Evolutionary conservation across 2,113 vertebrate species (phyloP).

Genomic region (Seriola dumerili): DNA sequence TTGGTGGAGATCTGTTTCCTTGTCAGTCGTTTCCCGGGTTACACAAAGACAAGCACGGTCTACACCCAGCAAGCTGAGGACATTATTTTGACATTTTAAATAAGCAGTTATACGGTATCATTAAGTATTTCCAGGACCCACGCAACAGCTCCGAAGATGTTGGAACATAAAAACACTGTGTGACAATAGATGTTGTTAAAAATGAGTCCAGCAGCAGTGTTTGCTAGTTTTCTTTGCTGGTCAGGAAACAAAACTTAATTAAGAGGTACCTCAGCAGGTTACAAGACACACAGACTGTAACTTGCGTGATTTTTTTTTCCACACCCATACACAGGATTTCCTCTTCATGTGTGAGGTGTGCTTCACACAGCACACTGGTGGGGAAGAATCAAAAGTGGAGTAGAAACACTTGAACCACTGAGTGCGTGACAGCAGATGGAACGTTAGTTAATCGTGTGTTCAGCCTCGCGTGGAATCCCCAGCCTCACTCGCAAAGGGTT

Average conservation of each 20-base stretch:
- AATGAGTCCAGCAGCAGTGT: neutral
- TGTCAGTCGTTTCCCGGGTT: conserved; percentile 42
- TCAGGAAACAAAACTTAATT: conserved; percentile 54
- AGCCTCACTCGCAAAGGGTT: conserved; percentile 71
- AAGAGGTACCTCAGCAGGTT: conserved; percentile 50
- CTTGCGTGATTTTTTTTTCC: conserved; percentile 45
- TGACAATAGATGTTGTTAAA: neutral
- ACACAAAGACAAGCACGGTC: conserved; percentile 26
- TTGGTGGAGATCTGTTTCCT: conserved; percentile 42
- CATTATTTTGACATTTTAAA: conserved; percentile 20
- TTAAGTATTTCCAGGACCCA: conserved; percentile 18
- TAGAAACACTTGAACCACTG: neutral
- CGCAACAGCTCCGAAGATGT: neutral
- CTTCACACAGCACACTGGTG: conserved; percentile 16
- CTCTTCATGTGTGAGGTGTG: conserved; percentile 42
- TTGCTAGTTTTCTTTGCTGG: conserved; percentile 31
- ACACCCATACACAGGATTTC: conserved; percentile 69
- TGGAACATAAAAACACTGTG: neutral
- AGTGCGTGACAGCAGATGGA: conserved; percentile 51
- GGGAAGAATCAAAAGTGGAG: conserved; percentile 39
- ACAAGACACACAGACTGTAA: conserved; percentile 28
- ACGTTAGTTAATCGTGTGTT: conserved; percentile 46
- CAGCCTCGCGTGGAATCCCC: conserved; percentile 71
- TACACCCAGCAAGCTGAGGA: conserved; percentile 31
- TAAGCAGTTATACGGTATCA: neutral